phyloP scores from a whole-genome alignment of 1,140 invertebrate species.

The Aleiodes sp. region DNA sequence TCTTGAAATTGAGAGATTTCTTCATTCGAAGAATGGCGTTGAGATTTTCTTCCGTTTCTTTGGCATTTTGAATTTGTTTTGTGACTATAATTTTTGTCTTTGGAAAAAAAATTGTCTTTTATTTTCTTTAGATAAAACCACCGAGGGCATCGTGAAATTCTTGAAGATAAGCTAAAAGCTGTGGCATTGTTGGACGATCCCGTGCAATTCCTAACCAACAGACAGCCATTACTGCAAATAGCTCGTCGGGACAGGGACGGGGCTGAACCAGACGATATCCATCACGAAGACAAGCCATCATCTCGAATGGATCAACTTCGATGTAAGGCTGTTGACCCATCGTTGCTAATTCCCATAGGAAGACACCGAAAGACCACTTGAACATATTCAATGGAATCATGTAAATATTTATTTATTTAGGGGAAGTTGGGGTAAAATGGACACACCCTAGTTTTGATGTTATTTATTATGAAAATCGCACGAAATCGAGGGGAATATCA shows the following conservation, averaged over 20 bases:
- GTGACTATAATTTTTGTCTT: not conserved
- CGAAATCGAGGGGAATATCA: too few relatives aligned
- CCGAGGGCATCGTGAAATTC: conserved; percentile 87
- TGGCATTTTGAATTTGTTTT: not conserved
- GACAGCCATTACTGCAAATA: conserved; percentile 92
- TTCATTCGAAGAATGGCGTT: not conserved
- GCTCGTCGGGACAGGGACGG: conserved; percentile 92
- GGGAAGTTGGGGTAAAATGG: not conserved
- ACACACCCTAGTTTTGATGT: too few relatives aligned
- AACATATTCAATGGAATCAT: conserved; percentile 39
- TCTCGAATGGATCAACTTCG: conserved; percentile 92
- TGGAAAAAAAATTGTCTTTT: conserved; percentile 4
- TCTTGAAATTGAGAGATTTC: not conserved
- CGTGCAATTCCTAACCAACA: conserved; percentile 85
- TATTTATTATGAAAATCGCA: too few relatives aligned
- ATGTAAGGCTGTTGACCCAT: conserved; percentile 87
- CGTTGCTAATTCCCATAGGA: conserved; percentile 94
- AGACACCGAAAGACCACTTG: conserved; percentile 94
- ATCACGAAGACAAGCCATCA: conserved; percentile 85
- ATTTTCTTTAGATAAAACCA: conserved; percentile 73
- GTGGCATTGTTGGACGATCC: conserved; percentile 84
- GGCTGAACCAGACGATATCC: conserved; percentile 91
- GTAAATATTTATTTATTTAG: not conserved
- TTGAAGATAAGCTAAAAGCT: conserved; percentile 85
- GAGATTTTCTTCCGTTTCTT: not conserved